Evolutionary conservation across 2,888 invertebrate species (phyloP).

Genomic region (Argyra leucocephala): DNA sequence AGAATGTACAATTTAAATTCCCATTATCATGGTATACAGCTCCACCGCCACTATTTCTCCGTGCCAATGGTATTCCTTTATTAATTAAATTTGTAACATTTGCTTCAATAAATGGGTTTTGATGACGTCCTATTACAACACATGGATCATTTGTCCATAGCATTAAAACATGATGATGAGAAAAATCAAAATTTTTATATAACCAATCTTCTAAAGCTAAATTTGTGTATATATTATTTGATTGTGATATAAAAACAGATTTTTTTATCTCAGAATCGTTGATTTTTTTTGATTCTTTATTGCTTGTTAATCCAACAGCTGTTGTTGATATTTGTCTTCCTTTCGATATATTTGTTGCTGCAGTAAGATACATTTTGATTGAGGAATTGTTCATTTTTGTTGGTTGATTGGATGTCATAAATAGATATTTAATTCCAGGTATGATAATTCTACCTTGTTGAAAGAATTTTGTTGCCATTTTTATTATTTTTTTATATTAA

Average conservation of each 20-base stretch:
- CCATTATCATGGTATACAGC: slow-evolving; percentile 94
- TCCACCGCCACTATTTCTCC: slow-evolving; percentile 92
- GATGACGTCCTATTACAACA: slow-evolving; percentile 91
- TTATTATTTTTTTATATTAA: slow-evolving; percentile 6
- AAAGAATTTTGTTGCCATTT: slow-evolving; percentile 15
- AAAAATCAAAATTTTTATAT: slow-evolving; percentile 76
- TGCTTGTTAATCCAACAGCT: slow-evolving; percentile 22
- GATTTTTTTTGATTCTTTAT: slow-evolving; percentile 24
- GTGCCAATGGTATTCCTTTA: slow-evolving; percentile 63
- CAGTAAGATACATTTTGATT: slow-evolving; percentile 19
- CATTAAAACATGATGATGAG: slow-evolving; percentile 72
- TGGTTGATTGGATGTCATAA: slow-evolving; percentile 15
- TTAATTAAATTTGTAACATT: slow-evolving; percentile 60
- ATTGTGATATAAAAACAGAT: slow-evolving; percentile 86
- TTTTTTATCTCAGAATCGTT: slow-evolving; percentile 55
- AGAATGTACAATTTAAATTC: slow-evolving; percentile 86
- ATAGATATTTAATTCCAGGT: neutral
- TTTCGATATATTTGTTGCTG: slow-evolving; percentile 16
- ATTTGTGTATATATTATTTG: slow-evolving; percentile 82
- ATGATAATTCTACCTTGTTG: slow-evolving; percentile 1
- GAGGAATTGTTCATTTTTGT: slow-evolving; percentile 20
- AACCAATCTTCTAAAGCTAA: slow-evolving; percentile 95
- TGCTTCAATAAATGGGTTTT: slow-evolving; percentile 92
- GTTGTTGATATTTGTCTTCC: slow-evolving; percentile 36
- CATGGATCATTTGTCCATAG: slow-evolving; percentile 90